Base-by-base conservation (phyloP, 2,797 vertebrate species). In the Rhinella marina region DNA sequence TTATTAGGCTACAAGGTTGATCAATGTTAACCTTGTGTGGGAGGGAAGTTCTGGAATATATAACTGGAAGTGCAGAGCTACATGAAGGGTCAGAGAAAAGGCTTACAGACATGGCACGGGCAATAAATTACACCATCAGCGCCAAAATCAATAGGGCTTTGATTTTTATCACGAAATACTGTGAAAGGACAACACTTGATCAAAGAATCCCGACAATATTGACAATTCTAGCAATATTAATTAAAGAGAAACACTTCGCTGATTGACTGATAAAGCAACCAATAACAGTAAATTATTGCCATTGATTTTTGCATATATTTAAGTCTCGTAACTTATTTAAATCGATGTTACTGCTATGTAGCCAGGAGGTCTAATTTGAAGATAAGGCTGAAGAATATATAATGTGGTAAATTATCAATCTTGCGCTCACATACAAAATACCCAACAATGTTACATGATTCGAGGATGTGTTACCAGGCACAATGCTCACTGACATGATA, bases 211-310 rank as follows among this genome's bases (percentile, higher is more conserved):
- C 77, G 88, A 92, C 90, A 91, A 88, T 93, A 95, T 93, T 92
- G 95, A 92, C 94, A 96, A 92, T 95, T 95, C 93, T 94, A 95
- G 94, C 95, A 94, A 95, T 94, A 95, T 95, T 96, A 96, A 96
- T 96, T 96, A 96, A 96, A 95, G 94, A 94, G 93, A 96, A 96
- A 90, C 92, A 92, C 93, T 95, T 93, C 93, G 91, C 92, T 92
- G 93, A 93, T 91, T 92, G 92, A 93, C 91, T 92, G 92, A 93
- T 93, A 93, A 95, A 95, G 91, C 92, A 93, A 90, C 90, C 92
- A 90, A 93, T 93, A 92, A 91, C 87, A 92, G 94, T 93, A 92
- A 94, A 95, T 94, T 92, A 93, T 88, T 56, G 9, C 50, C 81
- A 64, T 50, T 83, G 83, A 89, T 81, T 76, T 83, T 41, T 64